Evolutionary conservation across 2,888 invertebrate species (phyloP).

Genomic region (Glaucopsyche alexis): DNA sequence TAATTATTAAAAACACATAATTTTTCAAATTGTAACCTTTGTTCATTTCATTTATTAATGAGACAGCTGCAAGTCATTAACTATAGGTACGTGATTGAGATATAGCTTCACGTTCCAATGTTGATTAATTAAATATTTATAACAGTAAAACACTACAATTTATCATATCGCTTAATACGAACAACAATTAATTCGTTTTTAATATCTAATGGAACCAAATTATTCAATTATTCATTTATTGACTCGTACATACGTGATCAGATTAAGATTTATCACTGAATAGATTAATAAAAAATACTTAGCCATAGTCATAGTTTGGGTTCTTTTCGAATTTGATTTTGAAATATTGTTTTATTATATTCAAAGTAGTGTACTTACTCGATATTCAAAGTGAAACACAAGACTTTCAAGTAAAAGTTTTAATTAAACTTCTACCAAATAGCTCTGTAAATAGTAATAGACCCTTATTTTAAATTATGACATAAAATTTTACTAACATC

Average conservation of each 20-base stretch:
- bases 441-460: too few species aligned
- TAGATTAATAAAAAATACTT: background rate
- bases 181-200: conserved; percentile 9
- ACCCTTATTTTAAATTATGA: conserved; percentile 42
- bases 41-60: conserved; percentile 59
- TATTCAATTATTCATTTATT: background rate
- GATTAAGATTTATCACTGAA: background rate
- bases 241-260: background rate
- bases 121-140: conserved; percentile 62
- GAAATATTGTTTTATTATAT: too few species aligned
- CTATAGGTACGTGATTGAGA: conserved; percentile 58
- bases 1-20: background rate
- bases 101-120: conserved; percentile 55
- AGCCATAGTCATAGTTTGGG: too few species aligned
- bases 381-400: too few species aligned
- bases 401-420: too few species aligned
- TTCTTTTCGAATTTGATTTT: too few species aligned
- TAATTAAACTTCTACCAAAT: too few species aligned
- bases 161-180: background rate
- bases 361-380: too few species aligned
- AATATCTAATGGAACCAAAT: background rate
- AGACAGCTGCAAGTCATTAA: conserved; percentile 54
- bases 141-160: conserved; percentile 49
- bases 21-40: conserved; percentile 37
- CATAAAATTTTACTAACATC: conserved; percentile 37